Conservation (phyloP, 2,797 vertebrate species). For the Labeo calbasu region DNA sequence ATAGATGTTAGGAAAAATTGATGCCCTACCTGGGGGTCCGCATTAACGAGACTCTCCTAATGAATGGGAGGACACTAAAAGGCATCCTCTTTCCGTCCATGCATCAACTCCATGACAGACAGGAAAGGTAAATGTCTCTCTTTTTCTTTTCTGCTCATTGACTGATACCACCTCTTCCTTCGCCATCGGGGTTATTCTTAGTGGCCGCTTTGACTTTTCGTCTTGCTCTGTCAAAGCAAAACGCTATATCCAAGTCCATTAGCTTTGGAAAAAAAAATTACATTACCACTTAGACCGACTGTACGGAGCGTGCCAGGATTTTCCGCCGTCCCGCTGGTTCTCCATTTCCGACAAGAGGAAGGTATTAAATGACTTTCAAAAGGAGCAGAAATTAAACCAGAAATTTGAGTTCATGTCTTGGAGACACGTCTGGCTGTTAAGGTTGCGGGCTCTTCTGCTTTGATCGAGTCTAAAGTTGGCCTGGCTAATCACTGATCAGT, state of each 20-base stretch:
- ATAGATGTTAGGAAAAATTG: slow-evolving; percentile 44
- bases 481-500: slow-evolving; percentile 58
- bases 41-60: slow-evolving; percentile 59
- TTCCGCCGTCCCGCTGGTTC: slow-evolving; percentile 24
- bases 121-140: slow-evolving; percentile 44
- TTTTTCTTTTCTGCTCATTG: slow-evolving; percentile 37
- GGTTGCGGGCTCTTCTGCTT: slow-evolving; percentile 19
- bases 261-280: slow-evolving; percentile 38
- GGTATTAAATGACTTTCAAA: slow-evolving; percentile 45
- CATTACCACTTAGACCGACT: slow-evolving; percentile 22
- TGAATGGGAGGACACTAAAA: slow-evolving; percentile 57
- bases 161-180: slow-evolving; percentile 42
- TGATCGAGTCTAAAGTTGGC: slow-evolving; percentile 42
- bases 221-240: slow-evolving; percentile 53
- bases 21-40: slow-evolving; percentile 45
- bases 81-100: slow-evolving; percentile 42
- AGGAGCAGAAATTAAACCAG: slow-evolving; percentile 42
- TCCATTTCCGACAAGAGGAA: slow-evolving; percentile 32
- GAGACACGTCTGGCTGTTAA: slow-evolving; percentile 12
- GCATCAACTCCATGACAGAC: slow-evolving; percentile 48
- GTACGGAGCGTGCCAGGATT: slow-evolving; percentile 20
- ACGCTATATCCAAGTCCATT: slow-evolving; percentile 58
- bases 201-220: slow-evolving; percentile 34
- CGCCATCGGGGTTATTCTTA: slow-evolving; percentile 43
- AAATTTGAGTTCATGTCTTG: slow-evolving; percentile 26